Evolutionary conservation across 2,797 vertebrate species (phyloP).

Genomic region (Notolabrus celidotus): DNA sequence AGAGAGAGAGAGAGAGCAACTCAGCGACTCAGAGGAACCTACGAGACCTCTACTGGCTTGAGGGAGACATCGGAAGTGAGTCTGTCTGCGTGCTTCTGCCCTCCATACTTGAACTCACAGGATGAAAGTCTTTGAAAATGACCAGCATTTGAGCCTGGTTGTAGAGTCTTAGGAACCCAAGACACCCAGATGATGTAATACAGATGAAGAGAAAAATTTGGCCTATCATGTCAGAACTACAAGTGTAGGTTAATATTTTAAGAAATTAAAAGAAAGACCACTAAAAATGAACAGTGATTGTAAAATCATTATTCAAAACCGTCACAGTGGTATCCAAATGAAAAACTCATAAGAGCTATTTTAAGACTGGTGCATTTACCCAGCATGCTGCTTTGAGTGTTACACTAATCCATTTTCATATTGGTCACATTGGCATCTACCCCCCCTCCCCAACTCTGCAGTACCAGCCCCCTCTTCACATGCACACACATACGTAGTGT

Average conservation of each 20-base stretch:
- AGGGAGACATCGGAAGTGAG: slow-evolving; percentile 27
- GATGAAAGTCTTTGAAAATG: slow-evolving; percentile 10
- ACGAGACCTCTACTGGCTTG: slow-evolving; percentile 28
- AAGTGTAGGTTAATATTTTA: background rate
- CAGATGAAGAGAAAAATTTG: background rate
- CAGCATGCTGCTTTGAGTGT: too few relatives aligned
- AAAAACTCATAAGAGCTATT: slow-evolving; percentile 58
- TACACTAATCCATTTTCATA: slow-evolving; percentile 73
- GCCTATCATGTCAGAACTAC: too few relatives aligned
- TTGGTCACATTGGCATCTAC: slow-evolving; percentile 71
- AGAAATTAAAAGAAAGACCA: background rate
- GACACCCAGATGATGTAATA: background rate
- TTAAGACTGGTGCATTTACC: slow-evolving; percentile 51
- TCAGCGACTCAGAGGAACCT: too few relatives aligned
- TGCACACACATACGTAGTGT: too few relatives aligned
- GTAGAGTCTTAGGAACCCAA: slow-evolving; percentile 6
- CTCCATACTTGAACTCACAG: slow-evolving; percentile 25
- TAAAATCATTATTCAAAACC: slow-evolving; percentile 7
- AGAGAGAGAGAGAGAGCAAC: too few relatives aligned
- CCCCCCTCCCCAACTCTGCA: too few relatives aligned
- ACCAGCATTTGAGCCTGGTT: slow-evolving; percentile 31
- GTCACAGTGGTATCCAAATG: too few relatives aligned
- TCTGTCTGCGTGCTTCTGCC: background rate
- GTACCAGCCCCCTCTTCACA: too few relatives aligned
- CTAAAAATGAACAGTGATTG: slow-evolving; percentile 3